Percentiles rank a stretch among this genome's conserved stretches.
Conservation (phyloP, 2,797 vertebrate genomes). For the Chaenodraco wilsoni region DNA sequence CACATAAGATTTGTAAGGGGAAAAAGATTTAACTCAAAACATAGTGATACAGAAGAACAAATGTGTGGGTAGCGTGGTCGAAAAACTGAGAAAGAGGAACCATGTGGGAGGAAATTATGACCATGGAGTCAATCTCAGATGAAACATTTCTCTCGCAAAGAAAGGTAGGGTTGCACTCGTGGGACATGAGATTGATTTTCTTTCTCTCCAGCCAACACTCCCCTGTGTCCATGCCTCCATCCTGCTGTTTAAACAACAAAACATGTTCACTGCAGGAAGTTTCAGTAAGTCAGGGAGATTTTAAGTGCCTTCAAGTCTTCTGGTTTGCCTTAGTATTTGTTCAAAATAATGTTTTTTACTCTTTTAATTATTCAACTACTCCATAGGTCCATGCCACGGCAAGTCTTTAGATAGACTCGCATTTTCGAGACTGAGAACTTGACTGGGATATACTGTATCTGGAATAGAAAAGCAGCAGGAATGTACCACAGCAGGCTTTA, state of each 20-base stretch:
- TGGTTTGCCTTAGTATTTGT: constrained; percentile 6
- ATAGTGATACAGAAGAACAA: constrained; percentile 38
- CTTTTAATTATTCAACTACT: constrained; percentile 6
- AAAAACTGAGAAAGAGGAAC: constrained; percentile 44
- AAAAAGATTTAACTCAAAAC: constrained; percentile 11
- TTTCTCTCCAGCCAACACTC: constrained; percentile 50
- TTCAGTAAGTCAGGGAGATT: neutral
- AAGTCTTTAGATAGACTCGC: neutral
- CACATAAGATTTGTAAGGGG: constrained; percentile 5
- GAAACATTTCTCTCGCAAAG: constrained; percentile 35
- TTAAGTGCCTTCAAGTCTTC: neutral
- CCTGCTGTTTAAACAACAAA: constrained; percentile 35
- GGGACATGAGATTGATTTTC: constrained; percentile 38
- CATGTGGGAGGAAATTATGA: constrained; percentile 66
- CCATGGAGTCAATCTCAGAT: constrained; percentile 53
- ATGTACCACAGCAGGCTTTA: constrained; percentile 23
- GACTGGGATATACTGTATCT: neutral
- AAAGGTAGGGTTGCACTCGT: constrained; percentile 68
- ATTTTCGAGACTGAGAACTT: neutral
- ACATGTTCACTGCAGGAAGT: neutral
- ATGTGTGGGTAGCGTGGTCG: constrained; percentile 57
- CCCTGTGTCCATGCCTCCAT: constrained; percentile 49
- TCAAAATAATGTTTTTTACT: neutral
- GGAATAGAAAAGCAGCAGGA: constrained; percentile 17
- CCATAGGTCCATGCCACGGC: neutral